A percentile compares a stretch with the other conserved stretches of the same genome.
These are phyloP conservation scores for Semnornis frantzii DNA, from an alignment of 2,113 vertebrate genomes.

Conservation along the genomic window DNA sequence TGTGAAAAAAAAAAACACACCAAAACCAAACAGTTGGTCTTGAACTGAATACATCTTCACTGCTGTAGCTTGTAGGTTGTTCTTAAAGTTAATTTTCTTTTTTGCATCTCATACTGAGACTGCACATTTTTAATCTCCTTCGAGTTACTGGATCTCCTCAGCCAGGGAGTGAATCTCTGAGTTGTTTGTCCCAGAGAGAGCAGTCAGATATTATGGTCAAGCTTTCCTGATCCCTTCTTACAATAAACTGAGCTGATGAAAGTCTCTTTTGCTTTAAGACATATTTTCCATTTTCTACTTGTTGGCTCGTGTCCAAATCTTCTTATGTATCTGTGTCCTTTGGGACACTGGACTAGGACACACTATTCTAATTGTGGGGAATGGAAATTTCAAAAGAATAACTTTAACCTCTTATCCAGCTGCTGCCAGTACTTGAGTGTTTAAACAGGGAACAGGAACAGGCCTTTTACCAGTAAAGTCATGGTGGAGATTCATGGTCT, in stretches of 20 bases:
- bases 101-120: not conserved
- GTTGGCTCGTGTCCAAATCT: not conserved
- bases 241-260: not conserved
- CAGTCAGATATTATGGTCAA: not conserved
- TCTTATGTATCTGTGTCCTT: constrained; percentile 18
- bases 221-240: not conserved
- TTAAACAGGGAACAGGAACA: not conserved
- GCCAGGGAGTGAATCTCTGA: not conserved
- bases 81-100: not conserved
- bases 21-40: not conserved
- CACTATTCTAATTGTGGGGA: constrained; percentile 13
- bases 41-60: not conserved
- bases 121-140: not conserved
- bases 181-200: not conserved
- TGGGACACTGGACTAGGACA: not conserved
- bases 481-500: constrained; percentile 3
- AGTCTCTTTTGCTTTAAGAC: constrained; percentile 24
- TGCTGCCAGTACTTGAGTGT: not conserved
- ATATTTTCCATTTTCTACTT: constrained; percentile 17
- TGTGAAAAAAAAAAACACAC: not conserved
- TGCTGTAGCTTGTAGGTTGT: not conserved
- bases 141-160: not conserved
- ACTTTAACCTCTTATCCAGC: not conserved
- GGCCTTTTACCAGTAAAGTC: constrained; percentile 2
- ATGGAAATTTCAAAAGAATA: not conserved